These are phyloP conservation scores for Yponomeuta cagnagella DNA, from an alignment of 2,888 invertebrate genomes.

Conservation along the genomic window DNA sequence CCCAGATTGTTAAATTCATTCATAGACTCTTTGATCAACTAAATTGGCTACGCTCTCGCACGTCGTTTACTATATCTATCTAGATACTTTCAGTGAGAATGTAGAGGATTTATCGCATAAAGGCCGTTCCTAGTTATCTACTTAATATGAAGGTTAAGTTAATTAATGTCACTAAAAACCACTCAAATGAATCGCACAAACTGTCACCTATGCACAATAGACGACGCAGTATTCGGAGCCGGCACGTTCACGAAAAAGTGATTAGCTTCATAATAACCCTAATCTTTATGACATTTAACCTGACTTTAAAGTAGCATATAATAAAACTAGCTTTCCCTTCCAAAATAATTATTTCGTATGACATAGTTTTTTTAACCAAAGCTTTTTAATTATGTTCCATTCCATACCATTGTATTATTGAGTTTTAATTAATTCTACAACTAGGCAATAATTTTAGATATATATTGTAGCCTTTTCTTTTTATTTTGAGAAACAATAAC, in stretches of 20 bases:
- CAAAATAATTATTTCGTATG: too few species aligned
- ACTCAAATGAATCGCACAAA: neutral
- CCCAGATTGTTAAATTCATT: slow-evolving; percentile 1
- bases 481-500: too few species aligned
- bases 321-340: slow-evolving; percentile 5
- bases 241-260: slow-evolving; percentile 3
- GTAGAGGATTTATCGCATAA: neutral
- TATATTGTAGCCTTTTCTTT: too few species aligned
- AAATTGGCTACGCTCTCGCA: slow-evolving; percentile 1
- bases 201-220: neutral
- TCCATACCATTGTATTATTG: too few species aligned
- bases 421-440: too few species aligned
- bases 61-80: neutral
- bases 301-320: slow-evolving; percentile 25
- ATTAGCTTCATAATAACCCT: slow-evolving; percentile 20
- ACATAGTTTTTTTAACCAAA: too few species aligned
- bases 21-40: neutral
- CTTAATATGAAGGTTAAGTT: neutral
- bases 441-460: too few species aligned
- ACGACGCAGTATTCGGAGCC: neutral
- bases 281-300: slow-evolving; percentile 35
- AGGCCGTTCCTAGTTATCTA: neutral
- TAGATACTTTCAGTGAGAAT: neutral
- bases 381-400: too few species aligned
- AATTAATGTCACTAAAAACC: neutral